These are phyloP conservation scores for Lethrus apterus DNA, from an alignment of 1,140 invertebrate species.

Conservation along the genomic window DNA sequence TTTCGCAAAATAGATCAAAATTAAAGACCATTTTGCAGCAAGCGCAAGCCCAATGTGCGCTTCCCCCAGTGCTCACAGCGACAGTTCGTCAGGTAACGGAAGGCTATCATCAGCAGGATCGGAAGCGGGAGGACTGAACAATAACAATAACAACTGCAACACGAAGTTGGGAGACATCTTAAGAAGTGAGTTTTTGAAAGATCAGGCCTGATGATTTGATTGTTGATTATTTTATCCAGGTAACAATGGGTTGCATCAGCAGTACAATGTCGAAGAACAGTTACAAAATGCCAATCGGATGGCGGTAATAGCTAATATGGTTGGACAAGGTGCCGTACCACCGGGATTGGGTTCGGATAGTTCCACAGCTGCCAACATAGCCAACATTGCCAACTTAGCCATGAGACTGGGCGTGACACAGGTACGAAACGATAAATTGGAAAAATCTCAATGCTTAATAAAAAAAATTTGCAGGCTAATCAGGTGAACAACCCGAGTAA, in stretches of 20 bases:
- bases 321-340: slow-evolving; percentile 49
- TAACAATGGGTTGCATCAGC: slow-evolving; percentile 46
- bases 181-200: slow-evolving; percentile 40
- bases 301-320: slow-evolving; percentile 65
- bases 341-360: slow-evolving; percentile 39
- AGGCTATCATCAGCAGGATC: slow-evolving; percentile 70
- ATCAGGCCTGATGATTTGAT: neutral
- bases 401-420: slow-evolving; percentile 61
- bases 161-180: slow-evolving; percentile 64
- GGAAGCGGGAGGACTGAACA: slow-evolving; percentile 57
- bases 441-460: too few species aligned
- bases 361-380: slow-evolving; percentile 51
- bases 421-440: too few species aligned
- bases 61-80: slow-evolving; percentile 73
- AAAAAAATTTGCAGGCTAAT: slow-evolving; percentile 34
- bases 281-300: slow-evolving; percentile 64
- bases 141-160: slow-evolving; percentile 64
- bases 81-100: slow-evolving; percentile 71
- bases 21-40: slow-evolving; percentile 26
- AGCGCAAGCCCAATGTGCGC: slow-evolving; percentile 58
- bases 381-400: slow-evolving; percentile 67
- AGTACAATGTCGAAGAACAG: slow-evolving; percentile 62
- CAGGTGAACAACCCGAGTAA: slow-evolving; percentile 39
- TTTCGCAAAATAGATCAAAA: neutral
- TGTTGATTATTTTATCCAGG: slow-evolving; percentile 17